Base-by-base conservation (phyloP, 1,140 invertebrate genomes). In the Diuraphis noxia region DNA sequence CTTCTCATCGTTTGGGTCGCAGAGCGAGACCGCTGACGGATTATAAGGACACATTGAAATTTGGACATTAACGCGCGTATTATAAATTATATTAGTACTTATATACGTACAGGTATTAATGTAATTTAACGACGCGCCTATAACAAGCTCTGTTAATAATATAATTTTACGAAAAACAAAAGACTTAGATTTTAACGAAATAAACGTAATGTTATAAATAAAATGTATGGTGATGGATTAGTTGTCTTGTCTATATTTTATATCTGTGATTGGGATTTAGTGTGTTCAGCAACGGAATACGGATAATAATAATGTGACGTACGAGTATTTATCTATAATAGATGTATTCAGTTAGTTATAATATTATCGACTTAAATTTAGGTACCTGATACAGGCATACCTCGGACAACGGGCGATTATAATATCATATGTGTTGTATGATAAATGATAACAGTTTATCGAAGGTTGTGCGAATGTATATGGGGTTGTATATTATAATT, bases 11-110 rank as follows among this genome's bases (percentile, higher is more conserved):
- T 21, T 17, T 1, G 19, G 30, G 56, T 2, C n/a, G 8, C 10
- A 56, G 25, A 88, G 30, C 23, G 38, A 72, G 88, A 30, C 52
- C 30, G 25, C 17, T 25, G 41, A 89, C 88, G 43, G 88, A 89
- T 89, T 89, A 43, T 43, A 89, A 89, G 41, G 40, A 77, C 88
- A 34, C 88, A 36, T 34, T 21, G 40, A 89, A 89, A 89, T 43
- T 89, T 10, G 63, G 40, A 63, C 77, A 89, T 89, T 89, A 46
- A 63, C 25, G 17, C n/a, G 19, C 5, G 30, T 30, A 13, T 81
- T 5, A 81, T 3, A 40, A 38, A n/a, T n/a, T 23, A 9, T 77
- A 21, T 56, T 25, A 17, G n/a, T n/a, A n/a, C n/a, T n/a, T 23
- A 77, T 72, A 13, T 34, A 34, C 10, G 19, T 23, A 34, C 9